Base-by-base conservation (phyloP, 2,113 vertebrate genomes). In the Chloropsis cyanopogon region DNA sequence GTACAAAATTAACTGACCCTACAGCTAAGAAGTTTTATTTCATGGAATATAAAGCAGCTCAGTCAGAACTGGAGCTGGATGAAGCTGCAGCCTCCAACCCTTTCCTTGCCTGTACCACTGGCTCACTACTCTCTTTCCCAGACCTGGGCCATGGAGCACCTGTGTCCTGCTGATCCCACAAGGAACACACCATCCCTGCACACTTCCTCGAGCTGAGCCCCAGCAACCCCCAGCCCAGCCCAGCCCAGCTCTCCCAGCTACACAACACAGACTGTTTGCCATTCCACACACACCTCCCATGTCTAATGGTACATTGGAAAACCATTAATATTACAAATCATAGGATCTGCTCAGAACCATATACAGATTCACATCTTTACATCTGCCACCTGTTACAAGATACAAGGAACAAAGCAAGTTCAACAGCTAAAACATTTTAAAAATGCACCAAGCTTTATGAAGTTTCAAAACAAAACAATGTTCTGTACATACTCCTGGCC, bases 351-450 rank as follows among this genome's bases (percentile, higher is more conserved):
- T 97, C 92, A 95, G 96, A 98, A 98, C 96, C 97, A 98, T 96
- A 97, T 97, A 98, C 97, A 98, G 97, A 98, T 97, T 97, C 97
- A 98, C 96, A 98, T 95, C 93, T 97, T 98, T 97, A 97, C 97
- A 95, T 96, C 31, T 97, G 98, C 96, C 97, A 98, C 97, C 96
- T 97, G 97, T 98, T 98, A 97, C 97, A 98, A 97, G 93, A 98
- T 96, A 98, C 97, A 97, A 96, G 93, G 97, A 96, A 97, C 92
- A 97, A 97, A 97, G 96, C 88, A 73, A 97, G 96, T 93, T 96
- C 91, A 97, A 98, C 97, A 97, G 97, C 98, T 98, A 98, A 98
- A 98, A 98, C 96, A 98, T 97, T 96, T 98, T 98, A 97, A 98
- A 98, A 97, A 98, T 98, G 98, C 97, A 98, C 97, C 95, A 97